These are phyloP conservation scores for Enhydra lutris DNA, from an alignment of 2,113 vertebrate genomes.

Conservation along the genomic window DNA sequence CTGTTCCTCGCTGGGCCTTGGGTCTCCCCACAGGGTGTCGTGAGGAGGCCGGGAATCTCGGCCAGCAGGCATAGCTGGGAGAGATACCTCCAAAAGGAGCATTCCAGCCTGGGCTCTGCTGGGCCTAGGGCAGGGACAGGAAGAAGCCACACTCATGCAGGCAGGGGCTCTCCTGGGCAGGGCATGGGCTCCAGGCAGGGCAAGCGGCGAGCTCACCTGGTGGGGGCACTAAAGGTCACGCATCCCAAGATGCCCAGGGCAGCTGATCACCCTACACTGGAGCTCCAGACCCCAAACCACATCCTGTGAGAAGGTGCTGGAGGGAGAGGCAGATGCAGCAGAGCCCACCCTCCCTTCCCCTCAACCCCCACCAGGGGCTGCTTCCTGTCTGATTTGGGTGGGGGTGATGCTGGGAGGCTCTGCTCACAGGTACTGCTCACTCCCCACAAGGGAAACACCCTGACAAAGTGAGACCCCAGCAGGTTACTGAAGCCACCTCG, in stretches of 20 bases:
- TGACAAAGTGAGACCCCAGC: not conserved
- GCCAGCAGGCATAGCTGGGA: not conserved
- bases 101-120: not conserved
- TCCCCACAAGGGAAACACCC: not conserved
- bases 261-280: too few relatives aligned
- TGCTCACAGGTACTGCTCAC: not conserved
- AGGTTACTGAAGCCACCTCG: not conserved
- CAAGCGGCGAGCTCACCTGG: not conserved
- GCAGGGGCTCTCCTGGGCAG: not conserved
- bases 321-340: not conserved
- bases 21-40: not conserved
- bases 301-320: not conserved
- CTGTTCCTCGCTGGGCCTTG: not conserved
- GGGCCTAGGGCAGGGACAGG: not conserved
- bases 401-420: not conserved
- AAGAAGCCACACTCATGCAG: not conserved
- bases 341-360: too few relatives aligned
- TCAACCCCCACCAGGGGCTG: rapidly evolving
- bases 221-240: not conserved
- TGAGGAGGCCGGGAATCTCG: not conserved
- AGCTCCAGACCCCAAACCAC: not conserved
- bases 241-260: not conserved
- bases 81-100: not conserved
- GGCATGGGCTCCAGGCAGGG: not conserved
- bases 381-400: not conserved